Percentiles rank a stretch among this genome's conserved stretches.
These are phyloP conservation scores for Spea hammondii DNA, from an alignment of 2,797 vertebrate species.

Conservation along the genomic window DNA sequence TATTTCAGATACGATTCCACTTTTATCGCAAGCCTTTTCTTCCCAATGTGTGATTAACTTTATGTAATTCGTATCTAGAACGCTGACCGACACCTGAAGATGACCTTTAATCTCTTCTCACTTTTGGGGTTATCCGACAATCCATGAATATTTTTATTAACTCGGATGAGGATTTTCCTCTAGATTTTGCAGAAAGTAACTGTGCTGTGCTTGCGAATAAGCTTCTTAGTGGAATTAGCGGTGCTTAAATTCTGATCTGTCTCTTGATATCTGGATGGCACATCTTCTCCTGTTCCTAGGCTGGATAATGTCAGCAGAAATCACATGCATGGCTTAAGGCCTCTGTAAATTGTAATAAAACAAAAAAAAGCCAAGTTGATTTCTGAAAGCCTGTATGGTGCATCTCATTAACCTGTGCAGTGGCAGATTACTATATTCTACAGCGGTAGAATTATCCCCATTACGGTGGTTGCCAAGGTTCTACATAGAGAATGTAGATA, in stretches of 20 bases:
- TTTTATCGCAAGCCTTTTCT: background rate
- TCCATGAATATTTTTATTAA: background rate
- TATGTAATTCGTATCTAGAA: background rate
- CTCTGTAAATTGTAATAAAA: too few relatives aligned
- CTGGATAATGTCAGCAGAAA: background rate
- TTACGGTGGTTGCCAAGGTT: too few relatives aligned
- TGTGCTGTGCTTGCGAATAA: background rate
- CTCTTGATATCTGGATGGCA: slow-evolving; percentile 9
- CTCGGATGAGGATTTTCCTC: background rate
- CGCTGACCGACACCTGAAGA: background rate
- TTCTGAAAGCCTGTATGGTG: too few relatives aligned
- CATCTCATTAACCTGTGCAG: too few relatives aligned
- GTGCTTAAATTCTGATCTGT: background rate
- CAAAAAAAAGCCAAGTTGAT: too few relatives aligned
- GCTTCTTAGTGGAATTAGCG: slow-evolving; percentile 2
- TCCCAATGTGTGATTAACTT: background rate
- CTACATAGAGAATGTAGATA: too few relatives aligned
- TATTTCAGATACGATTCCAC: background rate
- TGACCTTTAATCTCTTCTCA: background rate
- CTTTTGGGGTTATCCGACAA: background rate
- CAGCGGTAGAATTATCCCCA: too few relatives aligned
- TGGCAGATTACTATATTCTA: too few relatives aligned
- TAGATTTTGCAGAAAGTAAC: background rate
- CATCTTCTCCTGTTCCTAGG: background rate
- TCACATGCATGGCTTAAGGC: background rate